These are phyloP conservation scores for Panopea generosa DNA, from an alignment of 2,888 invertebrate species.

Conservation along the genomic window DNA sequence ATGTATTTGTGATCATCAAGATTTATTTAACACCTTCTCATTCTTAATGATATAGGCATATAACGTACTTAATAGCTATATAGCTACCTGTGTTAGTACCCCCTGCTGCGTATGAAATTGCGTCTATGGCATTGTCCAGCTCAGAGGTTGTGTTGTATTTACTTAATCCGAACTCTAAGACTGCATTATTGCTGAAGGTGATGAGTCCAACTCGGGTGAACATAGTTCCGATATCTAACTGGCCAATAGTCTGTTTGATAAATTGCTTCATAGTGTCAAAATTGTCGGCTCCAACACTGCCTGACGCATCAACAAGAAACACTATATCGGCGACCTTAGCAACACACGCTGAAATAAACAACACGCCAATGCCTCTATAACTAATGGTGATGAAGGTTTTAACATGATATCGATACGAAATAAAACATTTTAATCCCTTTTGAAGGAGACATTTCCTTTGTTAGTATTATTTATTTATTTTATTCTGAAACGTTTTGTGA, in stretches of 20 bases:
- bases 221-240: slow-evolving; percentile 37
- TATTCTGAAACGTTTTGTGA: too few relatives aligned
- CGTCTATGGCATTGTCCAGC: slow-evolving; percentile 34
- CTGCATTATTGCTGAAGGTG: slow-evolving; percentile 41
- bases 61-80: too few relatives aligned
- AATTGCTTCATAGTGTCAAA: slow-evolving; percentile 50
- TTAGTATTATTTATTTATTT: too few relatives aligned
- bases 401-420: too few relatives aligned
- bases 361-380: too few relatives aligned
- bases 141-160: slow-evolving; percentile 32
- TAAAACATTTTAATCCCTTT: too few relatives aligned
- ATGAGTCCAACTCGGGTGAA: slow-evolving; percentile 54
- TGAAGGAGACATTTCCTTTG: too few relatives aligned
- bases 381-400: too few relatives aligned
- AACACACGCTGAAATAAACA: slow-evolving; percentile 40
- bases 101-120: slow-evolving; percentile 32
- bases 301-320: slow-evolving; percentile 55
- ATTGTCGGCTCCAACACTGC: slow-evolving; percentile 50
- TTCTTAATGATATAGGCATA: too few relatives aligned
- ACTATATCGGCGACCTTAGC: slow-evolving; percentile 55
- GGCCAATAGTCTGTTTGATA: slow-evolving; percentile 45
- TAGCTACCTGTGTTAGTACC: slow-evolving; percentile 57
- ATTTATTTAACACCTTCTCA: too few relatives aligned
- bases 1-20: too few relatives aligned
- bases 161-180: slow-evolving; percentile 34